Evolutionary conservation across 2,797 vertebrate species (phyloP), one percentile per base, ranked within the genome.

Genomic region (Cirrhinus mrigala): DNA sequence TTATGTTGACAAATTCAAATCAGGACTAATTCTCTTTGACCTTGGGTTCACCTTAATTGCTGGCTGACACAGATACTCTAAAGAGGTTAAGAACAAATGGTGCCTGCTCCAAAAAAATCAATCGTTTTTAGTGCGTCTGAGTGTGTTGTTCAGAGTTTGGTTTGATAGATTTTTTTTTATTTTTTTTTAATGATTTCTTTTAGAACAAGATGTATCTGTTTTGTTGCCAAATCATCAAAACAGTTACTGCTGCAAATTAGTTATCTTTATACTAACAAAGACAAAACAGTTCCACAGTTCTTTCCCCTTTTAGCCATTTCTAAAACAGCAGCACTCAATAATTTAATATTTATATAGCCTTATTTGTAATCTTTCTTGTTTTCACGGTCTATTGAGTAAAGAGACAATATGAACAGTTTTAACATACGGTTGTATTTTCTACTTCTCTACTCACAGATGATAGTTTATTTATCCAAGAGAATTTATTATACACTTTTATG

Each of bases 1-100:
- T 95, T 94, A 95, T 86, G 86, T 83, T 93, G 91, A 92, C 92
- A 62, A 66, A 64, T 83, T 66, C 83, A 87, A 93, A 94, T 95
- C 96, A 95, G 95, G 95, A 97, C 94, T 95, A 92, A 92, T 93
- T 91, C 74, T 81, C 88, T 89, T 92, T 84, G 92, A 94, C 90
- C 94, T 94, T 95, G 94, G 96, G 96, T 66, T 96, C 94, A 96
- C 95, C 95, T 96, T 96, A 96, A 95, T 96, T 97, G 96, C 96
- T 97, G 96, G 96, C 92, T 93, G 90, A 92, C 89, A 92, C 85
- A 52, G 89, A 91, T 92, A 92, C 90, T 91, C 87, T 89, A 82
- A 87, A 91, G 90, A 93, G 91, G 93, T 93, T 92, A 91, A 84
- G 88, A 91, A 91, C 87, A 91, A 91, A 93, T 89, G 92, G 93